Evolutionary conservation across 2,888 invertebrate genomes (phyloP).

Genomic region (Brachylomia viminalis): DNA sequence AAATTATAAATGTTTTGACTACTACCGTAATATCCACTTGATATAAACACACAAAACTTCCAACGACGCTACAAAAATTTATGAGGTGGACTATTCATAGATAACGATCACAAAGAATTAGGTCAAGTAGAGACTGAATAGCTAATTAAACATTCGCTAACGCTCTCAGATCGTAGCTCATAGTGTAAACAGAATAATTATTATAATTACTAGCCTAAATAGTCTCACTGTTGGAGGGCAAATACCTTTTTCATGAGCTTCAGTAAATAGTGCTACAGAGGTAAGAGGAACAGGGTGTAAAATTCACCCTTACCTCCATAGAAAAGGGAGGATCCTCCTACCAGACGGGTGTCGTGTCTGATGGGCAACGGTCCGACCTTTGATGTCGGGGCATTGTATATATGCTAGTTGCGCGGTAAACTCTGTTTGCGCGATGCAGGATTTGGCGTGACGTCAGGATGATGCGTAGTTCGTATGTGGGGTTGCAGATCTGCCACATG

Average conservation of each 20-base stretch:
- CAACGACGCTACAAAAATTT: conserved; percentile 20
- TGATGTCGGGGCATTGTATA: too few species aligned
- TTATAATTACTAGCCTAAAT: conserved; percentile 6
- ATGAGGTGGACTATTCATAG: conserved; percentile 37
- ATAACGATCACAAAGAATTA: conserved; percentile 29
- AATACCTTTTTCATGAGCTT: background rate
- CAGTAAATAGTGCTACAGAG: too few species aligned
- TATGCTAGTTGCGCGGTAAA: too few species aligned
- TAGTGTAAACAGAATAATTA: conserved; percentile 30
- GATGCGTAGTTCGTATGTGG: too few species aligned
- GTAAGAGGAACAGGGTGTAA: too few species aligned
- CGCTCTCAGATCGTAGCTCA: conserved; percentile 9
- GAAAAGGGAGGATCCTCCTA: too few species aligned
- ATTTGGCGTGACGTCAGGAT: too few species aligned
- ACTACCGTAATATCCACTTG: background rate
- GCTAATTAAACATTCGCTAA: conserved; percentile 38
- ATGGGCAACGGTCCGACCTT: too few species aligned
- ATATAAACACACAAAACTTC: conserved; percentile 19
- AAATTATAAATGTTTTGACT: conserved; percentile 17
- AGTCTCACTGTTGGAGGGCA: background rate
- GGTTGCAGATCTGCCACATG: too few species aligned
- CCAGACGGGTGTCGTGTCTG: too few species aligned
- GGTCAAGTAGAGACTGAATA: conserved; percentile 46
- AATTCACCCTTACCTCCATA: too few species aligned
- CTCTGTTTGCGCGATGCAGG: too few species aligned